phyloP scores from a whole-genome alignment of 2,113 vertebrate genomes.

The Oncorhynchus keta region DNA sequence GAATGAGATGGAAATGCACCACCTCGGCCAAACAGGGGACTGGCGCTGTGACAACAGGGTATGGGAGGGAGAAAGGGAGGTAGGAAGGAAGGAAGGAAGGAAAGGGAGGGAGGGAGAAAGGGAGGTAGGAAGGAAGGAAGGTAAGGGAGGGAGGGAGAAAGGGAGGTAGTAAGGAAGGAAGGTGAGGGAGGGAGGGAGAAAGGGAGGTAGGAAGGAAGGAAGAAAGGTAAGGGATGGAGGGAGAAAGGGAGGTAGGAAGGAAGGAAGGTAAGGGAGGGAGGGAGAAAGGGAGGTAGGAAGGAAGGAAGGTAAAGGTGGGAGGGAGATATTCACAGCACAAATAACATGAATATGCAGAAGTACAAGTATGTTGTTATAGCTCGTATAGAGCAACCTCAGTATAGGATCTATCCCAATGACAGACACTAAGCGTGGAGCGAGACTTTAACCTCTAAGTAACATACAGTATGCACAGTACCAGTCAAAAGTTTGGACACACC shows the following conservation, averaged over 20 bases:
- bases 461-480: no score
- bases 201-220: background rate
- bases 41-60: slow-evolving; percentile 35
- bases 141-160: background rate
- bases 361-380: slow-evolving; percentile 15
- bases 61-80: slow-evolving; percentile 8
- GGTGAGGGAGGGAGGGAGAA: background rate
- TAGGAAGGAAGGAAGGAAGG: background rate
- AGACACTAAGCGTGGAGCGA: no score
- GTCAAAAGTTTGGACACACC: no score
- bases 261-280: no score
- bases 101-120: no score
- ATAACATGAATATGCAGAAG: slow-evolving; percentile 56
- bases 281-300: background rate
- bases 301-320: background rate
- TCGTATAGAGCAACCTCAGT: no score
- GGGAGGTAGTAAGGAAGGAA: background rate
- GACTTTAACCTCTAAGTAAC: no score
- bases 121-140: no score
- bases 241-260: background rate
- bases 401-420: no score
- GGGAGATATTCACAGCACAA: slow-evolving; percentile 41
- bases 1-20: slow-evolving; percentile 84
- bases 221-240: no score
- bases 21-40: slow-evolving; percentile 64